Conservation (phyloP, 2,113 vertebrate genomes). For the Chlorodrepanis virens region DNA sequence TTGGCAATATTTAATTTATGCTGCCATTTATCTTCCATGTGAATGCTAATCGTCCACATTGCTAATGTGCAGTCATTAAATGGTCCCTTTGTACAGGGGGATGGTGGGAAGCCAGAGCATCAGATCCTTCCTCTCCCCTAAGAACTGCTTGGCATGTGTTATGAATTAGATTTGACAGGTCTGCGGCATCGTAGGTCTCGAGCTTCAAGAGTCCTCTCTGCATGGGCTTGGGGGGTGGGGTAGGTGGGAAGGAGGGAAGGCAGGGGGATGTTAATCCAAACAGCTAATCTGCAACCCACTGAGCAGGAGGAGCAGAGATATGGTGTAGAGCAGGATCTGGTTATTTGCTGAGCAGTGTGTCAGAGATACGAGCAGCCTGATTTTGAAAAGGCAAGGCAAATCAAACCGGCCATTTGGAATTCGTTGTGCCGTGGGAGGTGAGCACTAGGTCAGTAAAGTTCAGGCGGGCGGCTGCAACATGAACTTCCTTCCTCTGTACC, state of each 20-base stretch:
- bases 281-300: constrained; percentile 41
- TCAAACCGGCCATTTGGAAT: constrained; percentile 2
- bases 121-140: constrained; percentile 59
- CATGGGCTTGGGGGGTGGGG: neutral
- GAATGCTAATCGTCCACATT: constrained; percentile 71
- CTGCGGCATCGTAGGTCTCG: neutral
- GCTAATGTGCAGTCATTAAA: constrained; percentile 69
- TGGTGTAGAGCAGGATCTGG: neutral
- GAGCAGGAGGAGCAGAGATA: constrained; percentile 30
- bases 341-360: constrained; percentile 35
- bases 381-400: neutral
- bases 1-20: constrained; percentile 56
- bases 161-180: constrained; percentile 68
- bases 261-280: constrained; percentile 35
- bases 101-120: constrained; percentile 40
- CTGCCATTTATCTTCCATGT: constrained; percentile 56
- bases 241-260: neutral
- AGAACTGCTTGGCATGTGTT: constrained; percentile 57
- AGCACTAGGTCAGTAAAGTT: neutral
- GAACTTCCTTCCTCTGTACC: constrained; percentile 50
- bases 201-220: constrained; percentile 34
- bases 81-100: constrained; percentile 46
- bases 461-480: neutral
- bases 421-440: neutral
- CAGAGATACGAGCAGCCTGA: constrained; percentile 16